Evolutionary conservation across 2,113 vertebrate species (phyloP).

Genomic region (Tetraodon nigroviridis): DNA sequence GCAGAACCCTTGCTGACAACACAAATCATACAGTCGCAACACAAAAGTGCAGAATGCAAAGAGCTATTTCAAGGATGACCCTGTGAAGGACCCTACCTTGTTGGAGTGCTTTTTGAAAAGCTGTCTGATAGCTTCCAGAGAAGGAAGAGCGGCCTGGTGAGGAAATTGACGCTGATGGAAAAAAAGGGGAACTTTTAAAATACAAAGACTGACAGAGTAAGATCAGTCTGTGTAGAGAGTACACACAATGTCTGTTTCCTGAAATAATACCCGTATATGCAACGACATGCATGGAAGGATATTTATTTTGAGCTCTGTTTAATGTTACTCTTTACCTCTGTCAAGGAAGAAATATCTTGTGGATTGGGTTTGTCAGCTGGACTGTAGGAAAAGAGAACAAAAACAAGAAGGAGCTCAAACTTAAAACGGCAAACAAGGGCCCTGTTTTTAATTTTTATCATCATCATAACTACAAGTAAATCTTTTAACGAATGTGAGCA

Average conservation of each 20-base stretch:
- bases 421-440: too few relatives aligned
- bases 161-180: slow-evolving; percentile 39
- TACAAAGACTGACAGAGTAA: too few relatives aligned
- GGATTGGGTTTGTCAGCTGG: slow-evolving; percentile 28
- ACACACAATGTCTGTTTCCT: too few relatives aligned
- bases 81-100: slow-evolving; percentile 47
- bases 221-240: not conserved
- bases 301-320: too few relatives aligned
- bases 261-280: too few relatives aligned
- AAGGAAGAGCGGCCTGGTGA: slow-evolving; percentile 57
- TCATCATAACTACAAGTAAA: not conserved
- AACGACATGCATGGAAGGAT: too few relatives aligned
- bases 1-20: slow-evolving; percentile 46
- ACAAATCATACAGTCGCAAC: slow-evolving; percentile 6
- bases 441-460: too few relatives aligned
- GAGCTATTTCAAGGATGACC: not conserved
- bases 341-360: not conserved
- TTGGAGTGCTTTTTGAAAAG: slow-evolving; percentile 68
- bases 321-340: slow-evolving; percentile 38
- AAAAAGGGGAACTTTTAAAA: not conserved
- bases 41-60: not conserved
- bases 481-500: not conserved
- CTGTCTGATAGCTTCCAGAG: slow-evolving; percentile 3
- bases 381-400: slow-evolving; percentile 28
- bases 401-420: not conserved